Evolutionary conservation across 2,113 vertebrate genomes (phyloP), one percentile per base, ranked within the genome.

Genomic region (Parus major): DNA sequence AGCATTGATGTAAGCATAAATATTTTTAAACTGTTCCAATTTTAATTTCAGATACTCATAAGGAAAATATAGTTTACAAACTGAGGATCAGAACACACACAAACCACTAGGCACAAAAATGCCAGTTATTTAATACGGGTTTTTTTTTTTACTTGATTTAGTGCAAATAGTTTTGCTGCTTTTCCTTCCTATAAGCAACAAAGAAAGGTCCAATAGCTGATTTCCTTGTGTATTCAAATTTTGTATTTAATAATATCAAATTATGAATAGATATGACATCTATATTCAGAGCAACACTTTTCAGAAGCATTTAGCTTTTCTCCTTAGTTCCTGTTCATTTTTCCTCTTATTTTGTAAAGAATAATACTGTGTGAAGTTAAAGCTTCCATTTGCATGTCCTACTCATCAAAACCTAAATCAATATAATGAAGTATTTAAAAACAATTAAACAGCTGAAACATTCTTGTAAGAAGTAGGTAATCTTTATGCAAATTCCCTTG

Each of bases 121-220:
- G 2, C 2, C 15, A 41, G 9, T 49, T 49, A 39, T 42, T 56
- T 41, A 2, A 3, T 3, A 16, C 22, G 1, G 2, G 8, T 0
- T 1, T 10, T 75, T 75, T 75, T 59, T 69, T 79, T 72, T 2
- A 56, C 12, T 49, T 44, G 2, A 47, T 65, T 87, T 35, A 44
- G 0, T 65, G 7, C 3, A 87, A 81, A 35, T 84, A 77, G 47
- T 44, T 77, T 33, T 66, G 23, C 19, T 57, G 2, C 2, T 47
- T 95, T 94, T 89, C 33, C 20, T 46, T 22, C 5, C 2, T 49
- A 5, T 25, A 50, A 55, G 42, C 5, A 68, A 2, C 1, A 47
- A 59, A 52, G 35, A 71, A 50, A 35, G 1, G 10, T 59, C 24
- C 6, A 75, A 57, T 8, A 61, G 22, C 7, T 63, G 10, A 47